Percentiles rank a stretch among this genome's conserved stretches.
Evolutionary conservation across 2,888 invertebrate species (phyloP).

Genomic region (Taphrorychus bicolor): DNA sequence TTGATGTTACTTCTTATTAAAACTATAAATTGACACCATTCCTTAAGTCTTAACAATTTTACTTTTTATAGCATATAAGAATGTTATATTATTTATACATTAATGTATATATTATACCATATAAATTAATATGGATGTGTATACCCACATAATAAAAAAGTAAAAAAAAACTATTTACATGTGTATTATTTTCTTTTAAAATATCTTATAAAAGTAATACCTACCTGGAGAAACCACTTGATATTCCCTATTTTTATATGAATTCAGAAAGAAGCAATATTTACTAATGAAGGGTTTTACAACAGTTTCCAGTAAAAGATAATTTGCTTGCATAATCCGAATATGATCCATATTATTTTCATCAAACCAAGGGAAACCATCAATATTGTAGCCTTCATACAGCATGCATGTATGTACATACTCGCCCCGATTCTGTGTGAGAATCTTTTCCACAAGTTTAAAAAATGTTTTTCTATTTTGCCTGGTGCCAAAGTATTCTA

Average conservation of each 20-base stretch:
- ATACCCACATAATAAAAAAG: too few species aligned
- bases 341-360: neutral
- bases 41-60: too few species aligned
- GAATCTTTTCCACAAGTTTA: slow-evolving; percentile 22
- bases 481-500: slow-evolving; percentile 23
- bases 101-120: too few species aligned
- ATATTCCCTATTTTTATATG: slow-evolving; percentile 6
- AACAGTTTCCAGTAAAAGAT: slow-evolving; percentile 22
- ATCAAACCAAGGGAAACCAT: slow-evolving; percentile 15
- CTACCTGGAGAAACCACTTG: slow-evolving; percentile 13
- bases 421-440: slow-evolving; percentile 25
- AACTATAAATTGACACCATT: too few species aligned
- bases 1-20: too few species aligned
- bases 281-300: slow-evolving; percentile 29
- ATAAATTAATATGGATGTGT: too few species aligned
- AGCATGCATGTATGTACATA: slow-evolving; percentile 19
- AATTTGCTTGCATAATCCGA: slow-evolving; percentile 13
- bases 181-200: too few species aligned
- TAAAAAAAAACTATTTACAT: too few species aligned
- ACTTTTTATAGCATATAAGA: too few species aligned
- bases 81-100: too few species aligned
- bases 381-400: slow-evolving; percentile 17
- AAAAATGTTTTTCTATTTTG: slow-evolving; percentile 22
- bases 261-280: slow-evolving; percentile 15
- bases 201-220: neutral